Conservation (phyloP, 2,113 vertebrate species). For the Sarotherodon lohbergeri region DNA sequence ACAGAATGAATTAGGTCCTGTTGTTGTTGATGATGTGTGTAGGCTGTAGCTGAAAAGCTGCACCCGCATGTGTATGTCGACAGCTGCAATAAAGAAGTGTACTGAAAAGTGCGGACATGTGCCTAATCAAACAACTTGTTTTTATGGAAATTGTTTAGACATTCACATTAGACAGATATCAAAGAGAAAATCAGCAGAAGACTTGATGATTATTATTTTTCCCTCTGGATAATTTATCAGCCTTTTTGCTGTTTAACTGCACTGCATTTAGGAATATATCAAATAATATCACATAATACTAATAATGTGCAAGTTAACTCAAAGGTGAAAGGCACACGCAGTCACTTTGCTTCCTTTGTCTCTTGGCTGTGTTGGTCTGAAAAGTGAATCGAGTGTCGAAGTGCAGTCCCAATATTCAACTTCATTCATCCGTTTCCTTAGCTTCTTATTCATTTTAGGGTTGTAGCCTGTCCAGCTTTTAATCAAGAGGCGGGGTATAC, state of each 20-base stretch:
- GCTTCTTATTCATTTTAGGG: background rate
- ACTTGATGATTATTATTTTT: background rate
- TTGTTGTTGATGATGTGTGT: background rate
- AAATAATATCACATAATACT: background rate
- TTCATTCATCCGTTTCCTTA: background rate
- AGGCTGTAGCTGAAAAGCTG: background rate
- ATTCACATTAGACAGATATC: background rate
- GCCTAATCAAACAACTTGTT: background rate
- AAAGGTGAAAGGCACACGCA: background rate
- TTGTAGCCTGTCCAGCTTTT: background rate
- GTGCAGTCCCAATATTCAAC: background rate
- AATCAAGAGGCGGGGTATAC: background rate
- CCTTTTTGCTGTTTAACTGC: background rate
- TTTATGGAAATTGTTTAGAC: background rate
- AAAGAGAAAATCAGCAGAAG: background rate
- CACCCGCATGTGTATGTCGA: background rate
- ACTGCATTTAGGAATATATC: background rate
- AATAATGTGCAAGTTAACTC: background rate
- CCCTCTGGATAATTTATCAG: background rate
- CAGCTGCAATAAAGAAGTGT: background rate
- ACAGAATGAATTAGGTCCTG: background rate
- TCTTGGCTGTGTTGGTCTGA: background rate
- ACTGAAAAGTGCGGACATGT: background rate
- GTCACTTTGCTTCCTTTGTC: background rate
- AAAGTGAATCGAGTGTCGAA: background rate